Evolutionary conservation across 1,140 invertebrate species (phyloP).

Genomic region (Sitophilus oryzae): DNA sequence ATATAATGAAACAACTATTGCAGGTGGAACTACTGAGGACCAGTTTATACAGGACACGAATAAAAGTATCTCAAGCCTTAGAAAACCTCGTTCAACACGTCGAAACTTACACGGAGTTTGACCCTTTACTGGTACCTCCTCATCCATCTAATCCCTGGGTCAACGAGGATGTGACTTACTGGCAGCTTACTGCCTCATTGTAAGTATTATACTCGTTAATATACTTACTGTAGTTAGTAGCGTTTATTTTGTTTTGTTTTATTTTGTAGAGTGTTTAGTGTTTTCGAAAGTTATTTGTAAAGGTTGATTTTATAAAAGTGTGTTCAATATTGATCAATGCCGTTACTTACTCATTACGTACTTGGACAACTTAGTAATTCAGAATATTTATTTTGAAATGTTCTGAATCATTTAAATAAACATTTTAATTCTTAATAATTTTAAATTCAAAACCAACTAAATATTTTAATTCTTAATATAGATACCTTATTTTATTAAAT

Average conservation of each 20-base stretch:
- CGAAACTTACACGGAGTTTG: constrained; percentile 85
- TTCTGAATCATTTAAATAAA: too few relatives aligned
- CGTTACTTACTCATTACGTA: too few relatives aligned
- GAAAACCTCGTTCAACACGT: constrained; percentile 77
- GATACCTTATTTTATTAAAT: too few relatives aligned
- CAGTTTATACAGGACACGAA: constrained; percentile 77
- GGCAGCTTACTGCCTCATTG: constrained; percentile 84
- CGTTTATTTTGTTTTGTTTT: background rate
- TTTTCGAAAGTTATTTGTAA: too few relatives aligned
- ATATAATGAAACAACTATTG: constrained; percentile 1
- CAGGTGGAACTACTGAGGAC: constrained; percentile 76
- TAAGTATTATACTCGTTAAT: constrained; percentile 48
- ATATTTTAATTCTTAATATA: too few relatives aligned
- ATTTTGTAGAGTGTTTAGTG: too few relatives aligned
- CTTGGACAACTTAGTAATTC: too few relatives aligned
- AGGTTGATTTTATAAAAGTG: too few relatives aligned
- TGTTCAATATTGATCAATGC: too few relatives aligned
- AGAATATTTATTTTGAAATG: too few relatives aligned
- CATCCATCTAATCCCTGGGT: constrained; percentile 96
- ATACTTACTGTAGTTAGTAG: background rate
- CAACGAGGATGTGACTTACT: constrained; percentile 84
- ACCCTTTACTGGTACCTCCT: constrained; percentile 74
- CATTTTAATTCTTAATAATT: too few relatives aligned
- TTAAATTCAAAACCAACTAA: too few relatives aligned
- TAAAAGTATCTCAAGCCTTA: constrained; percentile 82